phyloP scores from a whole-genome alignment of 2,113 vertebrate genomes.

The Proterorhinus semilunaris region DNA sequence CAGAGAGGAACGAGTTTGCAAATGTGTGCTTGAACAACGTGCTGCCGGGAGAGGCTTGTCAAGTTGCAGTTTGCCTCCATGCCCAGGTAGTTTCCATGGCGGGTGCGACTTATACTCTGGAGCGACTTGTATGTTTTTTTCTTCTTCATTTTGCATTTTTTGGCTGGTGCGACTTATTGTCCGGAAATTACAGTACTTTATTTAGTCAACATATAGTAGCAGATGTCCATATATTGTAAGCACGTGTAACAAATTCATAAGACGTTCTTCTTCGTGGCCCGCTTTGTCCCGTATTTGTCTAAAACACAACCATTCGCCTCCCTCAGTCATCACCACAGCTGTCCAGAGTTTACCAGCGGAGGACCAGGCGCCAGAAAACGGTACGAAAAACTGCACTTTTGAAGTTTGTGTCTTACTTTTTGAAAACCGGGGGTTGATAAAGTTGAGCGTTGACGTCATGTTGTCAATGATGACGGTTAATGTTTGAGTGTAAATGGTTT shows the following conservation, averaged over 20 bases:
- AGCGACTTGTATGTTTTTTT: no score
- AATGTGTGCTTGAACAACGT: no score
- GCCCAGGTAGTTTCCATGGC: no score
- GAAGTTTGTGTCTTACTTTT: constrained; percentile 26
- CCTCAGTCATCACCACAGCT: constrained; percentile 37
- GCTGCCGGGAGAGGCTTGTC: no score
- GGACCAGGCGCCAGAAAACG: constrained; percentile 1
- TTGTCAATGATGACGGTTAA: neutral
- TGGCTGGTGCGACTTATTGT: no score
- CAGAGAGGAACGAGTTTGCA: no score
- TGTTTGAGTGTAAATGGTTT: neutral
- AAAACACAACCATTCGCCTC: constrained; percentile 39
- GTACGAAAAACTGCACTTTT: constrained; percentile 28
- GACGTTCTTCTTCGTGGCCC: neutral
- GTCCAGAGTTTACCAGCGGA: constrained; percentile 19
- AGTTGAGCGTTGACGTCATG: neutral
- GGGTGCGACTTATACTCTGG: no score
- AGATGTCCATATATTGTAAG: constrained; percentile 29
- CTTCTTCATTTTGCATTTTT: no score
- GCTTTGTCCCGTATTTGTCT: constrained; percentile 10
- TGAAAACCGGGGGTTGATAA: constrained; percentile 13
- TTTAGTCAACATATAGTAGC: constrained; percentile 12
- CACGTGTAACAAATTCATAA: constrained; percentile 10
- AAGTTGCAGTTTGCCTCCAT: no score
- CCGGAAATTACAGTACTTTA: no score